Conservation (phyloP, 2,888 invertebrate species). For the Diloba caeruleocephala region DNA sequence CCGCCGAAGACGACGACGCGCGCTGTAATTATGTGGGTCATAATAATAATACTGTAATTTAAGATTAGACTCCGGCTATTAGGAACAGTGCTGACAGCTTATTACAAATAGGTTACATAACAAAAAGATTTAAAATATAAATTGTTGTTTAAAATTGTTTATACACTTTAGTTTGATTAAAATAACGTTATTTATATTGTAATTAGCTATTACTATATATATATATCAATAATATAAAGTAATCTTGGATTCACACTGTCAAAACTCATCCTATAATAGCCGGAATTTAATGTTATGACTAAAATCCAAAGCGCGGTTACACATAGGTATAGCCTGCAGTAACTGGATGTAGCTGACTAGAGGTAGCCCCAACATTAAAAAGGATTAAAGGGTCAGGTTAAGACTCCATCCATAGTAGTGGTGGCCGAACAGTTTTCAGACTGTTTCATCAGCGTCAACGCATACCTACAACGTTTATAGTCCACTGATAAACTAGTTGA, state of each 20-base stretch:
- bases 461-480: too few relatives aligned
- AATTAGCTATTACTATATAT: too few relatives aligned
- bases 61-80: conserved; percentile 21
- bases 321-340: background rate
- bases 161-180: too few relatives aligned
- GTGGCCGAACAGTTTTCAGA: too few relatives aligned
- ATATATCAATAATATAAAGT: too few relatives aligned
- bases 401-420: conserved; percentile 14
- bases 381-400: conserved; percentile 24
- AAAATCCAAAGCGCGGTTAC: conserved; percentile 19
- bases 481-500: too few relatives aligned
- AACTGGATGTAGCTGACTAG: conserved; percentile 18
- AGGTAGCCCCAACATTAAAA: background rate
- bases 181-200: too few relatives aligned
- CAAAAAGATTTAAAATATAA: background rate
- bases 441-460: too few relatives aligned
- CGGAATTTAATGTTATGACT: conserved; percentile 1
- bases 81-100: conserved; percentile 1
- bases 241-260: background rate
- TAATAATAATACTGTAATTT: conserved; percentile 2
- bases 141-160: background rate
- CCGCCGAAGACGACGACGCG: conserved; percentile 78
- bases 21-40: conserved; percentile 66
- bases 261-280: background rate
- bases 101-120: background rate